A percentile compares a stretch with the other conserved stretches of the same genome.
phyloP scores from a whole-genome alignment of 2,888 invertebrate species.

The Cenopis cana region DNA sequence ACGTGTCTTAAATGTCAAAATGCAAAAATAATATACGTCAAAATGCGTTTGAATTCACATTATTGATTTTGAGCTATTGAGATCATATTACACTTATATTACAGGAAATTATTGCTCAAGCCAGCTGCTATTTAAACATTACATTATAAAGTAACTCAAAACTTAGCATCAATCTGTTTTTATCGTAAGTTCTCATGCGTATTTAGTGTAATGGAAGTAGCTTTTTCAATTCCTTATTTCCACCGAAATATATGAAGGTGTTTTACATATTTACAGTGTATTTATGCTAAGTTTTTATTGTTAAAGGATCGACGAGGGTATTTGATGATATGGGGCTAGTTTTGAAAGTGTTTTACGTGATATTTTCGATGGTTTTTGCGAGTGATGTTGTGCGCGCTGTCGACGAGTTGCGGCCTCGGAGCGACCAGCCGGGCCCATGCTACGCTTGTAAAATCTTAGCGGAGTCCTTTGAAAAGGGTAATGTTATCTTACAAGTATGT shows the following conservation, averaged over 20 bases:
- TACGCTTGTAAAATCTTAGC: constrained; percentile 13
- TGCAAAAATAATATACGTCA: not conserved
- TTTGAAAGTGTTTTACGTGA: not conserved
- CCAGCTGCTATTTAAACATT: not conserved
- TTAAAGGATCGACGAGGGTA: constrained; percentile 1
- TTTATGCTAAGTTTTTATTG: not conserved
- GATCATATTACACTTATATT: constrained; percentile 10
- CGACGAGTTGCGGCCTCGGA: not conserved
- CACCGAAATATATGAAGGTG: not conserved
- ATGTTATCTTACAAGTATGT: not conserved
- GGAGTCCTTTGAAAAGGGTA: constrained; percentile 27
- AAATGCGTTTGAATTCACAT: constrained; percentile 17
- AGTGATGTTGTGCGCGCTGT: not conserved
- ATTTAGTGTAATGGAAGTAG: not conserved
- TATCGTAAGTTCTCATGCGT: constrained; percentile 9
- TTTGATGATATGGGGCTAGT: not conserved
- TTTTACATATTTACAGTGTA: not conserved
- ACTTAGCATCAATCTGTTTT: not conserved
- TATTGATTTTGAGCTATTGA: constrained; percentile 26
- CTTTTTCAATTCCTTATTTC: not conserved
- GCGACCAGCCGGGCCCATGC: constrained; percentile 3
- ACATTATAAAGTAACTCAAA: not conserved
- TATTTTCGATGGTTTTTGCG: constrained; percentile 2
- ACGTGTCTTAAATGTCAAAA: not conserved
- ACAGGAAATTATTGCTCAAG: constrained; percentile 13